Conservation (phyloP, 2,113 vertebrate species). For the Oncorhynchus gorbuscha region DNA sequence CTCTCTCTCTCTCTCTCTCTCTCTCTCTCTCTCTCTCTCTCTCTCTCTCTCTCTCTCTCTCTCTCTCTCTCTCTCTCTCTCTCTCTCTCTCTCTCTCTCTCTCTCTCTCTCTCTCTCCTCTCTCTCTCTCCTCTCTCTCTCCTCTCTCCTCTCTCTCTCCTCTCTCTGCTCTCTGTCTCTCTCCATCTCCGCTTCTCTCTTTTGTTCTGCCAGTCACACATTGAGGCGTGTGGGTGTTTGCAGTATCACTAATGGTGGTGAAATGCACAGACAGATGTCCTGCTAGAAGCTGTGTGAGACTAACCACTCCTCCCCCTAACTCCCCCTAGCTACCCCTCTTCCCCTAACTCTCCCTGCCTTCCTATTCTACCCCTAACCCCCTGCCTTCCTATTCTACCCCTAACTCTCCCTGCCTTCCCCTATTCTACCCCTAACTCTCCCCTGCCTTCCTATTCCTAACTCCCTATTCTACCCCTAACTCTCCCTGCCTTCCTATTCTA, state of each 20-base stretch:
- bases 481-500: accelerated
- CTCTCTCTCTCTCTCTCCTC: background rate
- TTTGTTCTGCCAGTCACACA: background rate
- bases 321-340: no score
- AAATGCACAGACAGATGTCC: no score
- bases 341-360: no score
- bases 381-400: no score
- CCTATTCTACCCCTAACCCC: no score
- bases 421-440: no score
- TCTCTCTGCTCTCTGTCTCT: background rate
- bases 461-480: no score
- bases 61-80: background rate
- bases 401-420: no score
- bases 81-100: background rate
- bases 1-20: background rate
- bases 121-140: background rate
- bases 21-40: background rate
- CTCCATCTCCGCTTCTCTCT: background rate
- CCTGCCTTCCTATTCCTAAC: no score
- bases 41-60: accelerated
- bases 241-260: no score
- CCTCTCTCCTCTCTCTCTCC: background rate
- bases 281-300: no score
- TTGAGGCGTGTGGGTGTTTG: background rate
- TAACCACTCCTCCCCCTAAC: no score